These are phyloP conservation scores for Drosophila subsilvestris DNA, from an alignment of 2,888 invertebrate genomes.

Conservation along the genomic window DNA sequence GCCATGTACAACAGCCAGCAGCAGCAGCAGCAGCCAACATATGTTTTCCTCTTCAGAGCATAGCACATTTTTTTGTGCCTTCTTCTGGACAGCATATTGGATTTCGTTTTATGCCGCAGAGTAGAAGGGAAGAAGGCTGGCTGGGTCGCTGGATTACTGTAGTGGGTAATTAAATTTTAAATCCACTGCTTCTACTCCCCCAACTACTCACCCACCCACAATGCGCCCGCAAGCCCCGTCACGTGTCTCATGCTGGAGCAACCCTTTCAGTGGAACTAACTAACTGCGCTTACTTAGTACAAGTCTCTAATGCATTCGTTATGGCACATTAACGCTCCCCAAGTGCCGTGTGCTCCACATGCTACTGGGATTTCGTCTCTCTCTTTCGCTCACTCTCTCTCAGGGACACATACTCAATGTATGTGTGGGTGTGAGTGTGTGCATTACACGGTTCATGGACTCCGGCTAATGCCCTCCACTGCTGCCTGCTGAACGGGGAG, in stretches of 20 bases:
- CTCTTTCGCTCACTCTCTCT: not conserved
- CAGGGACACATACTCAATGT: conserved; percentile 29
- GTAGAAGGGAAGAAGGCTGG: conserved; percentile 4
- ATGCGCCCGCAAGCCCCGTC: conserved; percentile 11
- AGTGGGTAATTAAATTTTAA: conserved; percentile 72
- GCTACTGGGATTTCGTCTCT: conserved; percentile 57
- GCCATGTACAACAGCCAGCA: conserved; percentile 2
- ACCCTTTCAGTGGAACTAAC: conserved; percentile 29
- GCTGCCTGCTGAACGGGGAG: conserved; percentile 6
- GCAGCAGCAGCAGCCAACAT: conserved; percentile 50
- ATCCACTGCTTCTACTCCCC: conserved; percentile 12
- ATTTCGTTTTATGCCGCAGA: conserved; percentile 6
- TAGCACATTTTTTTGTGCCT: conserved; percentile 57
- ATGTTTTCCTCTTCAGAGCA: conserved; percentile 55
- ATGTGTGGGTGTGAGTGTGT: conserved; percentile 31
- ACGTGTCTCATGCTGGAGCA: conserved; percentile 22
- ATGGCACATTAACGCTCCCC: conserved; percentile 76
- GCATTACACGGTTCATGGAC: conserved; percentile 67
- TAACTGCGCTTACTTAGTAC: conserved; percentile 43
- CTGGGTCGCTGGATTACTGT: not conserved
- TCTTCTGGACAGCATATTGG: conserved; percentile 19
- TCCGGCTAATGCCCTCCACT: conserved; percentile 47
- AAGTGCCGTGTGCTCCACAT: conserved; percentile 61
- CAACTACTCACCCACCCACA: not conserved
- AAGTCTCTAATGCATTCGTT: conserved; percentile 75